phyloP scores from a whole-genome alignment of 2,888 invertebrate genomes.

The Tetragonisca angustula region DNA sequence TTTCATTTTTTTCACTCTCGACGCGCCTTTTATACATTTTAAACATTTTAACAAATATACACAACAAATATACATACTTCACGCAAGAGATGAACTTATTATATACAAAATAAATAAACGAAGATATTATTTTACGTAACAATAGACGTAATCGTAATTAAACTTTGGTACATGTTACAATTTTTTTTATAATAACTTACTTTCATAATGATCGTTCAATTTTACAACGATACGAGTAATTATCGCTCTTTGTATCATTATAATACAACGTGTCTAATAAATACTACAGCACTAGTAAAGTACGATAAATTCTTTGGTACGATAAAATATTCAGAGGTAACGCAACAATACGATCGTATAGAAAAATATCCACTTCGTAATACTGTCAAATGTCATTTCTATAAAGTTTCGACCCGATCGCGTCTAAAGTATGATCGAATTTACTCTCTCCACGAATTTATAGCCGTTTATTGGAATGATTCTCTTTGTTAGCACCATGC shows the following conservation, averaged over 20 bases:
- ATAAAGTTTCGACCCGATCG: constrained; percentile 40
- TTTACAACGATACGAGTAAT: not conserved
- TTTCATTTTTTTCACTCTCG: not conserved
- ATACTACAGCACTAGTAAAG: not conserved
- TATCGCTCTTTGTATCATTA: not conserved
- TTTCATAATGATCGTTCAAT: not conserved
- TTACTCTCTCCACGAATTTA: constrained; percentile 9
- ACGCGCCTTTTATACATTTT: not conserved
- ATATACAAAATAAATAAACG: not conserved
- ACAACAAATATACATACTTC: not conserved
- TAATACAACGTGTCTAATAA: not conserved
- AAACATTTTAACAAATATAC: not conserved
- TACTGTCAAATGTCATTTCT: constrained; percentile 35
- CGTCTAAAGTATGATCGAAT: constrained; percentile 8
- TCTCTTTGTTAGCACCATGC: constrained; percentile 52
- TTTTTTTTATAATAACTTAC: not conserved
- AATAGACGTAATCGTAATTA: not conserved
- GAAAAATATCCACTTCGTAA: constrained; percentile 37
- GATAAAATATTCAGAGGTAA: constrained; percentile 25
- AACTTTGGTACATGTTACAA: not conserved
- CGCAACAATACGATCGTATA: constrained; percentile 13
- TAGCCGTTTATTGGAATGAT: constrained; percentile 50
- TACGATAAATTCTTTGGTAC: constrained; percentile 17
- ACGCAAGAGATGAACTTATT: not conserved
- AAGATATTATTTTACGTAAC: not conserved